These are phyloP conservation scores for Oreocharis arfaki DNA, from an alignment of 2,113 vertebrate genomes.

Conservation along the genomic window DNA sequence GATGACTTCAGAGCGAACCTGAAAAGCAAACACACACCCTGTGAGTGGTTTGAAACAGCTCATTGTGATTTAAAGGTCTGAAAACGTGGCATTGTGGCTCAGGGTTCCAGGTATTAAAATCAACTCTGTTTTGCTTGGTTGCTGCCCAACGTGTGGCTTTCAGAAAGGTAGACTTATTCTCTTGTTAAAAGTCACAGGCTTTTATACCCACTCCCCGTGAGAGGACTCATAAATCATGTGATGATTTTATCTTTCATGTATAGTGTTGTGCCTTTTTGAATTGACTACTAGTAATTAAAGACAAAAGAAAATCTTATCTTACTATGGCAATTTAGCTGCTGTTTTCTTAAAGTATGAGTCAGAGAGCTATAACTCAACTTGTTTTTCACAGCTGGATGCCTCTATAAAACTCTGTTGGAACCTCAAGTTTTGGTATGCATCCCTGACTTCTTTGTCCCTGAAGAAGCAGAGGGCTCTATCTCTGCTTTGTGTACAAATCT, in stretches of 20 bases:
- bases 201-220: neutral
- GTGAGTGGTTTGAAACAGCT: neutral
- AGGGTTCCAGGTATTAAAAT: neutral
- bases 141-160: neutral
- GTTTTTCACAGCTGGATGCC: neutral
- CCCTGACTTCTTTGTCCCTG: neutral
- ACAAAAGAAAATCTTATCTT: neutral
- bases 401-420: neutral
- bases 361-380: neutral
- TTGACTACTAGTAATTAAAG: neutral
- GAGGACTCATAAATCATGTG: neutral
- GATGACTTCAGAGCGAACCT: conserved; percentile 87
- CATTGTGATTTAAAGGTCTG: neutral
- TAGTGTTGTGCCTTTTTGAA: neutral
- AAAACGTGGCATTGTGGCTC: neutral
- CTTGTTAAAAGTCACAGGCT: neutral
- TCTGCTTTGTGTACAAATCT: neutral
- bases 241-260: neutral
- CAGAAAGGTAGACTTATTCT: neutral
- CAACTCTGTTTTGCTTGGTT: neutral
- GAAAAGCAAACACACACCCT: conserved; percentile 6
- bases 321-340: neutral
- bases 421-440: neutral
- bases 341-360: neutral
- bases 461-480: neutral